Percentiles rank a stretch among this genome's conserved stretches.
phyloP scores from a whole-genome alignment of 1,140 invertebrate genomes.

The Euwallacea similis region DNA sequence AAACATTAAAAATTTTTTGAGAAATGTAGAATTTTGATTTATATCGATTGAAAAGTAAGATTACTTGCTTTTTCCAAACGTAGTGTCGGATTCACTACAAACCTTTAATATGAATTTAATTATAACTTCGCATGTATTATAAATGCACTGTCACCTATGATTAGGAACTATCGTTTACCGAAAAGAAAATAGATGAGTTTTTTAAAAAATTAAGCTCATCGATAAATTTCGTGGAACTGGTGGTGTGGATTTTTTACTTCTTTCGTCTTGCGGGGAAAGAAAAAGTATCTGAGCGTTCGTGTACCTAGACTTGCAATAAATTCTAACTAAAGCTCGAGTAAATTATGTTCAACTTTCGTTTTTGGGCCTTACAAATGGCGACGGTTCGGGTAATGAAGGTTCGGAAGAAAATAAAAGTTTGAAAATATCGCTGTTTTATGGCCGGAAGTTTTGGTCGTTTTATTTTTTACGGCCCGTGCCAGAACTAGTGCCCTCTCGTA shows the following conservation, averaged over 20 bases:
- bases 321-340: constrained; percentile 27
- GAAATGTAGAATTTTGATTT: no score
- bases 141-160: no score
- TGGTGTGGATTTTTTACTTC: constrained; percentile 26
- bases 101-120: no score
- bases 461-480: no score
- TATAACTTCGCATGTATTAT: no score
- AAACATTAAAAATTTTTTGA: no score
- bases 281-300: constrained; percentile 24
- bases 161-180: no score
- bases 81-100: no score
- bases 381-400: constrained; percentile 32
- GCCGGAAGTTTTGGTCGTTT: constrained; percentile 12
- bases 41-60: no score
- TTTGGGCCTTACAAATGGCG: constrained; percentile 23
- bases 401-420: constrained; percentile 36
- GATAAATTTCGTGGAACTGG: constrained; percentile 19
- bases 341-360: constrained; percentile 37
- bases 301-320: constrained; percentile 24
- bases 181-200: constrained; percentile 4
- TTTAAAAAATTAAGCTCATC: constrained; percentile 32
- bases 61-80: no score
- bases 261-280: constrained; percentile 8
- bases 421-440: constrained; percentile 34
- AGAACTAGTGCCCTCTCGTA: no score